A percentile compares a stretch with the other conserved stretches of the same genome.
Conservation (phyloP, 2,113 vertebrate genomes). For the Nesospiza acunhae region DNA sequence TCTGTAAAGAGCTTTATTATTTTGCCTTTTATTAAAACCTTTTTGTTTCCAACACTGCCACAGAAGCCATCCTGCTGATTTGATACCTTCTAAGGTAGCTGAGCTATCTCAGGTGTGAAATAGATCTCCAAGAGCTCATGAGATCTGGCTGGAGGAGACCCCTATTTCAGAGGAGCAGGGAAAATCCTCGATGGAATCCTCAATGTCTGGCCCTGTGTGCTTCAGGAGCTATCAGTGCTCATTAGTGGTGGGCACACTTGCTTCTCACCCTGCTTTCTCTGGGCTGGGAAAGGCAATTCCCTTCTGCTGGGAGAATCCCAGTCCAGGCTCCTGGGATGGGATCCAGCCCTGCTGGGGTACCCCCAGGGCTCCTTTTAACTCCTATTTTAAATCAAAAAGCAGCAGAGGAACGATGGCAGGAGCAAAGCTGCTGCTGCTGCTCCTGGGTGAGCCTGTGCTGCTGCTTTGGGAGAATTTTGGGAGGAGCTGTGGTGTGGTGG, state of each 20-base stretch:
- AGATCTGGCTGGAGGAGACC: no score
- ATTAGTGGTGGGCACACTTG: not conserved
- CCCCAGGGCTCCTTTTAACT: not conserved
- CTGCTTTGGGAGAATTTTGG: not conserved
- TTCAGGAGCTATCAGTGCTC: not conserved
- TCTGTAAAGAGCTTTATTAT: no score
- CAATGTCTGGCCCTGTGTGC: not conserved
- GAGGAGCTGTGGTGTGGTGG: rapidly evolving
- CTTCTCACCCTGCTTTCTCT: not conserved
- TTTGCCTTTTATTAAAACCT: no score
- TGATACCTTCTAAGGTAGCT: no score
- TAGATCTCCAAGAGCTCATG: no score
- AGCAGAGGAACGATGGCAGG: not conserved
- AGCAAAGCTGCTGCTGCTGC: not conserved
- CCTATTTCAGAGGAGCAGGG: no score
- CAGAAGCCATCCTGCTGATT: no score
- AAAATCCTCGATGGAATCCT: no score
- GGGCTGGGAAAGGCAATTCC: not conserved
- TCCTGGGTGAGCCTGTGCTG: not conserved
- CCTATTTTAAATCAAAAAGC: not conserved
- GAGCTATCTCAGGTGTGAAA: no score
- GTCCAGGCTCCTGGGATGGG: not conserved
- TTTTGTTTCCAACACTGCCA: no score
- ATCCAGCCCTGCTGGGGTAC: not conserved
- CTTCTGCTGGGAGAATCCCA: not conserved